phyloP scores from a whole-genome alignment of 1,140 invertebrate species.

The Hycleus cichorii region DNA sequence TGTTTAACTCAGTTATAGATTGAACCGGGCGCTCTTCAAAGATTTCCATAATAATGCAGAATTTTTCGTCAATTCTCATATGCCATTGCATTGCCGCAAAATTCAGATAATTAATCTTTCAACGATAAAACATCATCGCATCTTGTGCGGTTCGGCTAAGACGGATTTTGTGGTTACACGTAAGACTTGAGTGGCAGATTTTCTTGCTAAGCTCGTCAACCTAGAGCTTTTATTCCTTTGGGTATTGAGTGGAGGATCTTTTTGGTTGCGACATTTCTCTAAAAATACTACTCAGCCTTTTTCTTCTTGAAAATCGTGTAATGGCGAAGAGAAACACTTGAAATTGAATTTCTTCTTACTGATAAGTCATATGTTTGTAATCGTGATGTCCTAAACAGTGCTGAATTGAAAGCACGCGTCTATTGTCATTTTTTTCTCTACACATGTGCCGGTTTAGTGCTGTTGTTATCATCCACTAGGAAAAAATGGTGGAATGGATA shows the following conservation, averaged over 20 bases:
- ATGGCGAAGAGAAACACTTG: not conserved
- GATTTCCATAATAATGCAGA: too few species aligned
- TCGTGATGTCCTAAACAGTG: too few species aligned
- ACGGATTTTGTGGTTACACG: conserved; percentile 4
- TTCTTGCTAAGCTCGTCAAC: conserved; percentile 7
- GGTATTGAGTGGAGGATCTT: not conserved
- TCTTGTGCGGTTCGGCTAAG: conserved; percentile 3
- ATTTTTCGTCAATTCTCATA: too few species aligned
- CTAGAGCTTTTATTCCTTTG: conserved; percentile 4
- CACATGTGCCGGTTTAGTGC: conserved; percentile 10
- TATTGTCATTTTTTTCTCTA: conserved; percentile 2
- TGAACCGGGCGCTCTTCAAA: too few species aligned
- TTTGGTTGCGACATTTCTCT: not conserved
- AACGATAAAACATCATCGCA: not conserved
- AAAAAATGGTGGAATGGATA: conserved; percentile 17
- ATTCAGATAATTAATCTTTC: conserved; percentile 8
- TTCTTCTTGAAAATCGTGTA: not conserved
- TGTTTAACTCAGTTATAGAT: too few species aligned
- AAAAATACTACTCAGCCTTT: not conserved
- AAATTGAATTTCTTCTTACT: too few species aligned
- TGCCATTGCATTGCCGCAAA: conserved; percentile 3
- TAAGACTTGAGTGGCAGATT: conserved; percentile 15
- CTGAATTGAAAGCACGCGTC: too few species aligned
- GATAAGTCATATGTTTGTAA: too few species aligned
- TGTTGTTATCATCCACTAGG: not conserved